Conservation (phyloP, 2,113 vertebrate species). For the Lichenostomus cassidix region DNA sequence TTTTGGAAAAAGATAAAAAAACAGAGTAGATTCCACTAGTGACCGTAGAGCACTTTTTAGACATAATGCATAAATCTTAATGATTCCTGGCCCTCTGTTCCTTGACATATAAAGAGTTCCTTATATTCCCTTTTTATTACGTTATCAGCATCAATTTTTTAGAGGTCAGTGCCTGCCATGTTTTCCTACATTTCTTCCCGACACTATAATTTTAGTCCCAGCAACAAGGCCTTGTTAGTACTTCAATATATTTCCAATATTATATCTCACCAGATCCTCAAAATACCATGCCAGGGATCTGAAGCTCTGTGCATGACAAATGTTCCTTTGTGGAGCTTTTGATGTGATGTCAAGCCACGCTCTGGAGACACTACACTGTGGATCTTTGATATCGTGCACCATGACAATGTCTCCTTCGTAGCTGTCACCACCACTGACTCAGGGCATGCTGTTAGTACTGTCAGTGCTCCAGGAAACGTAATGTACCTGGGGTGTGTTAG, state of each 20-base stretch:
- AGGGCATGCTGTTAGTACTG: neutral
- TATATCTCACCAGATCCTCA: neutral
- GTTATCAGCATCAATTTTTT: neutral
- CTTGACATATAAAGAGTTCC: neutral
- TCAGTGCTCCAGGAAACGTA: neutral
- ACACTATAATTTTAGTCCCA: neutral
- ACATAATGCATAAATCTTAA: neutral
- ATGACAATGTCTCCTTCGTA: conserved; percentile 31
- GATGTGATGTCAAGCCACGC: conserved; percentile 29
- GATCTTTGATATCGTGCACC: conserved; percentile 24
- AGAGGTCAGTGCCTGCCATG: neutral
- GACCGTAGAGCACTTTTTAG: neutral
- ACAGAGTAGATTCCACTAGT: neutral
- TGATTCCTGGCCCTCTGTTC: neutral
- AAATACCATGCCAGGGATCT: neutral
- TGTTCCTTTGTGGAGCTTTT: conserved; percentile 30
- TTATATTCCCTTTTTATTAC: neutral
- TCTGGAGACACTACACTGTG: neutral
- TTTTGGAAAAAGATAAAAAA: neutral
- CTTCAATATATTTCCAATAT: neutral
- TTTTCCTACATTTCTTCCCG: neutral
- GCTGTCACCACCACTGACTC: conserved; percentile 49
- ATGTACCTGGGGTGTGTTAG: conserved; percentile 26
- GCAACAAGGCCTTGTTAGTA: neutral
- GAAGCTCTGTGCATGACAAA: neutral